Evolutionary conservation across 1,140 invertebrate genomes (phyloP), one percentile per base, ranked within the genome.

Genomic region (Cotesia glomerata): DNA sequence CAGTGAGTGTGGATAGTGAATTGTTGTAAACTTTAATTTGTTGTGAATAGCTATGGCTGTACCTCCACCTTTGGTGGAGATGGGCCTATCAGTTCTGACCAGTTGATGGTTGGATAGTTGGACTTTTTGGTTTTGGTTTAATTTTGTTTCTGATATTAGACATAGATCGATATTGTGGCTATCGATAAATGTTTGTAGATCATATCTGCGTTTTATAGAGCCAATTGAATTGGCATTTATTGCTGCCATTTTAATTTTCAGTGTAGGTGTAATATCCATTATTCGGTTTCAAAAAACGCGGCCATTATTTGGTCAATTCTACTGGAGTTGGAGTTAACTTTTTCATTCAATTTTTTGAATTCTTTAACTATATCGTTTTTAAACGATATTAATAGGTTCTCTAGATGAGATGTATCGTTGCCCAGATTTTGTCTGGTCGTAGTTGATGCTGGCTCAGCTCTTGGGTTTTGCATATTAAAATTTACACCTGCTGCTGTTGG

Each of bases 201-300:
- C 51, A 5, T 3, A 16, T 49, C 69, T 71, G 18, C 66, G 3
- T 26, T 72, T 26, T 26, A 67, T 36, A 13, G 74, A 14, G 34
- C 49, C 18, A 7, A 75, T 51, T 3, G 70, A 75, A 64, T 75
- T 75, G 3, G 72, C 74, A 34, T 75, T 72, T 4, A 75, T 75
- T 18, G 74, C 70, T 3, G 18, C 18, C 5, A 68, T 67, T 34
- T 75, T 72, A 7, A 36, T 3, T 36, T 36, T 36, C 3, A 3
- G 3, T 3, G 3, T 36, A 7, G 3, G 3, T 36, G 35, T 36
- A 36, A 7, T 4, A 7, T 36, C 35, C 35, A 36, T 36, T 36
- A 36, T 36, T 36, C 35, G 3, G 35, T 7, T 7, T 4, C 7
- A 7, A 4, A 36, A 36, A 36, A 4, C 3, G 3, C 35, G 7